Percentiles rank a stretch among this genome's conserved stretches.
Conservation (phyloP, 1,140 invertebrate genomes). For the Sipha flava region DNA sequence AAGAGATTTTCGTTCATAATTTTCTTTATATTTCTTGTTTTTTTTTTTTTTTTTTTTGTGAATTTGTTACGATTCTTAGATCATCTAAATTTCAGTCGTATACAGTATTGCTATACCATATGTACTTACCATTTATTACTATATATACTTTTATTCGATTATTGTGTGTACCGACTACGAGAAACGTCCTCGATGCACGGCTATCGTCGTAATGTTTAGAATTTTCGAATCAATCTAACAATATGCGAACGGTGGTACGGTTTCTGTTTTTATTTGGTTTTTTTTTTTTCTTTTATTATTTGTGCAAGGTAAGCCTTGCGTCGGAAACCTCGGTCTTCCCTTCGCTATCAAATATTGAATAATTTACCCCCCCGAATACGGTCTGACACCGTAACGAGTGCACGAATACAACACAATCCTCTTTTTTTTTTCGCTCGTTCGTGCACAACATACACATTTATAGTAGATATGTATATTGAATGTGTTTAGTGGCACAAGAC, state of each 20-base stretch:
- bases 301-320: neutral
- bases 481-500: neutral
- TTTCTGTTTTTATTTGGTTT: neutral
- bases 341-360: neutral
- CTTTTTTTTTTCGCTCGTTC: neutral
- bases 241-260: neutral
- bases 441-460: neutral
- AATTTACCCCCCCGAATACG: neutral
- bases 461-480: neutral
- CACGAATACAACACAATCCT: neutral
- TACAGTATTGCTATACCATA: too few relatives aligned
- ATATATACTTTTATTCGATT: too few relatives aligned
- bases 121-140: too few relatives aligned
- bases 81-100: too few relatives aligned
- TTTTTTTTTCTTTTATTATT: neutral
- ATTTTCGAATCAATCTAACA: neutral
- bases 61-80: too few relatives aligned
- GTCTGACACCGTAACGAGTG: slow-evolving; percentile 20
- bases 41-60: too few relatives aligned
- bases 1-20: too few relatives aligned
- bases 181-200: too few relatives aligned
- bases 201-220: neutral
- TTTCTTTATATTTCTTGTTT: too few relatives aligned
- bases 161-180: neutral
- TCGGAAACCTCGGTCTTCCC: neutral